Evolutionary conservation across 2,113 vertebrate species (phyloP).

Genomic region (Trichomycterus rosablanca): DNA sequence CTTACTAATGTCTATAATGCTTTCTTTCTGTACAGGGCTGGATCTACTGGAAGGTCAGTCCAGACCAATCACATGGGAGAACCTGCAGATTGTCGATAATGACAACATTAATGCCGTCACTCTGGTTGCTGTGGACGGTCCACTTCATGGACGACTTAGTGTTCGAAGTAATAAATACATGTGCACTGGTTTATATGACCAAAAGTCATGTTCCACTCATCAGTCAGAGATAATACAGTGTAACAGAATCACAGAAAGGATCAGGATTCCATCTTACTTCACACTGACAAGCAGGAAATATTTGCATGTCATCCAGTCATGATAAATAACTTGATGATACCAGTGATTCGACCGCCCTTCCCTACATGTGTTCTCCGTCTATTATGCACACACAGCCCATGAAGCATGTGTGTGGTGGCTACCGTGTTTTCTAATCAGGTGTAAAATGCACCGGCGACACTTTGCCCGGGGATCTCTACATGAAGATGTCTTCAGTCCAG

Average conservation of each 20-base stretch:
- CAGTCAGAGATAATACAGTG: too few relatives aligned
- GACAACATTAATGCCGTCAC: slow-evolving; percentile 57
- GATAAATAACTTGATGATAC: not conserved
- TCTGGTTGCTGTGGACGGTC: slow-evolving; percentile 64
- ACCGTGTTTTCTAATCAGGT: slow-evolving; percentile 70
- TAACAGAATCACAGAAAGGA: too few relatives aligned
- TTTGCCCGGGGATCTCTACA: slow-evolving; percentile 45
- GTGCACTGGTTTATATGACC: too few relatives aligned
- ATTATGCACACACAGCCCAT: slow-evolving; percentile 35
- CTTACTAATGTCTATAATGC: not conserved
- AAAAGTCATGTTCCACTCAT: too few relatives aligned
- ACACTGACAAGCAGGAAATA: not conserved
- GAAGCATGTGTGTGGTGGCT: slow-evolving; percentile 59
- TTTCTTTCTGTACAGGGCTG: slow-evolving; percentile 51
- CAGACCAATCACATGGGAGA: slow-evolving; percentile 57
- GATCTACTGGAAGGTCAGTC: slow-evolving; percentile 65
- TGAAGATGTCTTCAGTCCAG: slow-evolving; percentile 35
- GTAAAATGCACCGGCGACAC: slow-evolving; percentile 59
- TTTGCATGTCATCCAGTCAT: not conserved
- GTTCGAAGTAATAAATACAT: slow-evolving; percentile 43
- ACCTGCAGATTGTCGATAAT: slow-evolving; percentile 67
- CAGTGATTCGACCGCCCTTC: not conserved
- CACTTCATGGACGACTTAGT: slow-evolving; percentile 54
- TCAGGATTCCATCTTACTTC: not conserved
- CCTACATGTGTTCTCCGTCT: not conserved